Conservation (phyloP, 2,113 vertebrate genomes). For the Heterotis niloticus region DNA sequence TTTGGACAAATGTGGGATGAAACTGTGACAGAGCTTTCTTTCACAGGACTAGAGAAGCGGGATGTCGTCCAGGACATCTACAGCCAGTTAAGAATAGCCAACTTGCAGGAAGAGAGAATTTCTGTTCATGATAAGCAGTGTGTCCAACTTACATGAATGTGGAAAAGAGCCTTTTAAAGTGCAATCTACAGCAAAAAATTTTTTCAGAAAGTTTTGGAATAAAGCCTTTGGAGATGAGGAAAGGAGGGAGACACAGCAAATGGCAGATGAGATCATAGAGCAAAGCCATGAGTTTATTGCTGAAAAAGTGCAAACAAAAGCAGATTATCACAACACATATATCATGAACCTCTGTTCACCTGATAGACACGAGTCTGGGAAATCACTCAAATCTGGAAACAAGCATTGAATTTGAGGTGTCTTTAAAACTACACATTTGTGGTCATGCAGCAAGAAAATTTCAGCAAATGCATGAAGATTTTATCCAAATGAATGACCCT, state of each 20-base stretch:
- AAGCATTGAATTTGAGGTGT: slow-evolving; percentile 18
- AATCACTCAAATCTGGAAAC: neutral
- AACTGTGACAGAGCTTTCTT: slow-evolving; percentile 9
- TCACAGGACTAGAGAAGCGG: neutral
- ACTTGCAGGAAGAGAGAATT: slow-evolving; percentile 12
- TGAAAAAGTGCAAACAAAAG: slow-evolving; percentile 9
- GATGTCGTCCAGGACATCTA: slow-evolving; percentile 15
- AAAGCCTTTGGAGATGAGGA: neutral
- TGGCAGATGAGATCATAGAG: slow-evolving; percentile 9
- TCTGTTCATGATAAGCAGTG: neutral
- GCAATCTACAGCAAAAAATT: neutral
- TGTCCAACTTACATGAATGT: slow-evolving; percentile 4
- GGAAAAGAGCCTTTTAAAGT: slow-evolving; percentile 16
- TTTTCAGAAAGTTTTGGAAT: neutral
- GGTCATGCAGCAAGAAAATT: slow-evolving; percentile 26
- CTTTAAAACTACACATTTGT: slow-evolving; percentile 42
- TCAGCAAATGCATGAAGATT: slow-evolving; percentile 34
- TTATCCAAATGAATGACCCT: slow-evolving; percentile 33
- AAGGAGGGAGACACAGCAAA: neutral
- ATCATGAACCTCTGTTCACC: slow-evolving; percentile 31
- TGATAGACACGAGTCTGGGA: slow-evolving; percentile 2
- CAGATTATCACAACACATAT: slow-evolving; percentile 31
- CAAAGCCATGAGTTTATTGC: slow-evolving; percentile 13
- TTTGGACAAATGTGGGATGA: slow-evolving; percentile 38
- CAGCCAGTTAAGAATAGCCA: neutral